Base-by-base conservation (phyloP, 35 echinoderm and acorn worm genomes). In the Heliocidaris erythrogramma region DNA sequence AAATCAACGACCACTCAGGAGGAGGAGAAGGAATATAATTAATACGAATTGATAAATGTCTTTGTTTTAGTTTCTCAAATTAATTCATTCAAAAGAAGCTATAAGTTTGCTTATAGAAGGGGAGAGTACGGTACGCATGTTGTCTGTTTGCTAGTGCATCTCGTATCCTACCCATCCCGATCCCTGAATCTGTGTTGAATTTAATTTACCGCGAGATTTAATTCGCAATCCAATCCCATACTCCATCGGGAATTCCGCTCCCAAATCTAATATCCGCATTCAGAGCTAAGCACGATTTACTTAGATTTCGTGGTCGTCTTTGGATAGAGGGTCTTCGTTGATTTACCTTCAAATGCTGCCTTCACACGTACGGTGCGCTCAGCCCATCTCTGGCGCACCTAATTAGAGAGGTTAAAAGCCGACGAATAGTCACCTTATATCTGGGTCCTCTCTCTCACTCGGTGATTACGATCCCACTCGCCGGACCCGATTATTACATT, bases 201-300 rank as follows among this genome's bases (percentile, higher is more conserved):
- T 92, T 92, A 92, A 92, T 92, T 92, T 92, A 92, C 91, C 49
- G 27, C 47, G 29, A 30, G 91, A 92, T 92, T 92, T 92, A 92
- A 92, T 92, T 92, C 91, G 91, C 91, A 92, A 92, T 92, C 91
- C 91, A 92, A 92, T 92, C 91, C 91, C 91, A 92, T 59, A 92
- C 91, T 92, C 91, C 91, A 59, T 48, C 91, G 91, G 91, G 91
- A 92, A 92, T 92, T 92, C 91, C 91, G 91, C 48, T 92, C 91
- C 91, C 91, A 92, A 92, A 92, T 92, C 50, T 92, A 92, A 92
- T 92, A 92, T 92, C 91, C 91, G 91, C 91, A 92, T 92, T 92
- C 91, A 92, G 91, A 92, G 48, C 47, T 92, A 59, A 92, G 91
- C 91, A 92, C 49, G 91, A 92, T 92, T 92, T 92, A 92, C 91